Percentiles rank a stretch among this genome's conserved stretches.
Evolutionary conservation across 2,888 invertebrate genomes (phyloP).

Genomic region (Drosophila tanythrix): DNA sequence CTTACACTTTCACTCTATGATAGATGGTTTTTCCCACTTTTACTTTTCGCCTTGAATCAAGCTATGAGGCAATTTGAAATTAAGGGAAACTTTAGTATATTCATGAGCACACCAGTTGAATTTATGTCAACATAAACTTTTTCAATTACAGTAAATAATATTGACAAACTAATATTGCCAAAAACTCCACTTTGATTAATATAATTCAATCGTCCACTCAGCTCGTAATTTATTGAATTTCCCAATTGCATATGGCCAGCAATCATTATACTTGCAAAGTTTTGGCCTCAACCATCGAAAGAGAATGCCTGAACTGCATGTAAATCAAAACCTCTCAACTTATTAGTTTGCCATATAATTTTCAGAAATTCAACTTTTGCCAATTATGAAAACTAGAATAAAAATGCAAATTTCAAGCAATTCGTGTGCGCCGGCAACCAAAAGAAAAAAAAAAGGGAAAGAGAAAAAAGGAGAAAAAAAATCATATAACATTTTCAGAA

Average conservation of each 20-base stretch:
- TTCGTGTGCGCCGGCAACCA: slow-evolving; percentile 63
- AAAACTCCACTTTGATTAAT: slow-evolving; percentile 41
- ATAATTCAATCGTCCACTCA: slow-evolving; percentile 7
- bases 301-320: slow-evolving; percentile 34
- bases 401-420: slow-evolving; percentile 74
- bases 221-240: slow-evolving; percentile 27
- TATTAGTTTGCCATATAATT: slow-evolving; percentile 76
- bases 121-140: slow-evolving; percentile 18
- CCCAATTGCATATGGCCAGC: slow-evolving; percentile 36
- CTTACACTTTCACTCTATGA: slow-evolving; percentile 47
- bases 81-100: background rate
- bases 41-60: background rate
- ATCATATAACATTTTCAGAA: slow-evolving; percentile 48
- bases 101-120: background rate
- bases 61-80: background rate
- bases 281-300: slow-evolving; percentile 9
- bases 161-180: slow-evolving; percentile 11
- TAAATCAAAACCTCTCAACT: slow-evolving; percentile 68
- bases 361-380: slow-evolving; percentile 64
- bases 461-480: slow-evolving; percentile 3
- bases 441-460: slow-evolving; percentile 16
- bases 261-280: slow-evolving; percentile 46
- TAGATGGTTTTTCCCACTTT: slow-evolving; percentile 48
- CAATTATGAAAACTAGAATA: slow-evolving; percentile 78
- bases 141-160: slow-evolving; percentile 37